Conservation (phyloP, 2,888 invertebrate species). For the Oxytorus armatus region DNA sequence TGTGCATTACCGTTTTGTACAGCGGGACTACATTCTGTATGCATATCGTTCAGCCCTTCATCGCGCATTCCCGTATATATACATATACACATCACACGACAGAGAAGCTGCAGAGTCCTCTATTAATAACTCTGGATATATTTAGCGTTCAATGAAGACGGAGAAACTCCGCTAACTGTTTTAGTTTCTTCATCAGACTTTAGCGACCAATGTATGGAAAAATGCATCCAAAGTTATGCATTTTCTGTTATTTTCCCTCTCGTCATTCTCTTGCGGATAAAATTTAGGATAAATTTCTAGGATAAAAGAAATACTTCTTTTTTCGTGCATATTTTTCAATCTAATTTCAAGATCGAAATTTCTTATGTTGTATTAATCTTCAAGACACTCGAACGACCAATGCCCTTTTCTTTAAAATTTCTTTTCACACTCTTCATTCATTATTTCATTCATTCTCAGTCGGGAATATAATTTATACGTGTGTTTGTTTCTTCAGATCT, state of each 20-base stretch:
- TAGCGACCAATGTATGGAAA: conserved; percentile 26
- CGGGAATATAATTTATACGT: conserved; percentile 44
- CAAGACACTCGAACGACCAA: conserved; percentile 4
- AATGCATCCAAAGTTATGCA: conserved; percentile 5
- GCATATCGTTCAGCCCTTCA: conserved; percentile 68
- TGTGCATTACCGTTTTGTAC: conserved; percentile 12
- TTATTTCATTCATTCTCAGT: conserved; percentile 51
- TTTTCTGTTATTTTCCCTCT: neutral
- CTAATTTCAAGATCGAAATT: too few species aligned
- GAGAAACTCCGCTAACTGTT: conserved; percentile 68
- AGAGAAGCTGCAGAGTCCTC: too few species aligned
- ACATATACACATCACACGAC: too few species aligned
- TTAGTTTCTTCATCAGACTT: conserved; percentile 31
- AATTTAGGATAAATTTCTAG: neutral
- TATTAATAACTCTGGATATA: conserved; percentile 82
- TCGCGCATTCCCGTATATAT: conserved; percentile 68
- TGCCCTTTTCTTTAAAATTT: conserved; percentile 7
- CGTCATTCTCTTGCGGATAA: neutral
- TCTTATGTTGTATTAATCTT: too few species aligned
- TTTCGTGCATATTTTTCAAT: too few species aligned
- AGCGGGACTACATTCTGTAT: conserved; percentile 41
- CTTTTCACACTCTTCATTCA: conserved; percentile 55
- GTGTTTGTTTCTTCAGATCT: conserved; percentile 63
- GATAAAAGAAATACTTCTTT: neutral
- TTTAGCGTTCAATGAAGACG: conserved; percentile 82